Base-by-base conservation (phyloP, 2,888 invertebrate species). In the Trypoxylon attenuatum region DNA sequence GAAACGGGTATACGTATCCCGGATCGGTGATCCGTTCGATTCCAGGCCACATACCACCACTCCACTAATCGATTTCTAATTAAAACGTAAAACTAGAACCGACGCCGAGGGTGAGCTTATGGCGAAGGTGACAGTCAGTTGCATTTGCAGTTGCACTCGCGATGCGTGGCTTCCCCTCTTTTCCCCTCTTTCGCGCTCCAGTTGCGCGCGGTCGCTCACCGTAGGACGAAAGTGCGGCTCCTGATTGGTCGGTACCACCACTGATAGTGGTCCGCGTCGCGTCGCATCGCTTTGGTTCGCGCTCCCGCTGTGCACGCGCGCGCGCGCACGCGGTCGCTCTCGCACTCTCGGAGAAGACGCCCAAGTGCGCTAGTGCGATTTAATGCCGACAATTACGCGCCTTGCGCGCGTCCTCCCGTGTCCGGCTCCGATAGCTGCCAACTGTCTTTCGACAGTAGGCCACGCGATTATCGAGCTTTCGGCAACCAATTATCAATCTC, bases 301-400 rank as follows among this genome's bases (percentile, higher is more conserved):
- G 33, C 22, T 15, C 45, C 51, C 47, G 49, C 61, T 58, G 71
- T 54, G 69, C 57, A 67, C 52, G 66, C 49, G n/a, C 51, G 49
- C 56, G 39, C 56, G 49, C 56, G 39, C 59, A 22, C 58, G 69
- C 71, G 53, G 61, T 66, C 58, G 53, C 58, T 47, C 39, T 55
- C 60, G 61, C 66, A 60, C 53, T 18, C 61, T 52, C 69, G 66
- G 73, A 67, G 66, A 80, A 78, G 79, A 82, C 82, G 82, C 81
- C 81, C 78, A 82, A 82, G 77, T 81, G 82, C 80, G 81, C 33
- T 13, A n/a, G n/a, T n/a, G n/a, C n/a, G n/a, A n/a, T 33, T 82
- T 82, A 82, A 82, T 80, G 71, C 79, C 76, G 74, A 80, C 79
- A 79, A 82, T 81, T 82, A 81, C 81, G 71, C 65, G 71, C 63